Evolutionary conservation across 2,113 vertebrate species (phyloP), one percentile per base, ranked within the genome.

Genomic region (Burhinus oedicnemus): DNA sequence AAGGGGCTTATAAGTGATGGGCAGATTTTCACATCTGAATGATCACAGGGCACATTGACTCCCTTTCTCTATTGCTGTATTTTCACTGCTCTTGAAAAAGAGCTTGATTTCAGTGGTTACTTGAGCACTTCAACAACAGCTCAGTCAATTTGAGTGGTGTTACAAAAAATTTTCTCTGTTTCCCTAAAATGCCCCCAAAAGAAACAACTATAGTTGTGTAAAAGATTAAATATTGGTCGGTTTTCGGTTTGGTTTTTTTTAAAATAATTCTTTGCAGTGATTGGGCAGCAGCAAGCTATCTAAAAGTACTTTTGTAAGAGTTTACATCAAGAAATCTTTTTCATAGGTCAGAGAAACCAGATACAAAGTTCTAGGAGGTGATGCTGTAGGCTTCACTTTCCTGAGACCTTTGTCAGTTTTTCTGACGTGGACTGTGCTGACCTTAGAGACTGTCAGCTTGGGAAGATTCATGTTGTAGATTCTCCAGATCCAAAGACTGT

Each of bases 371-470:
- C 27, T 8, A 15, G 45, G 38, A 57, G 6, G 8, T 60, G 17
- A 52, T 76, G 16, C 25, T 70, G 16, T 20, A 83, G 34, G 34
- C 32, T 87, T 88, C 32, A 15, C 40, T 89, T 85, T 10, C 42
- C 36, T 44, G 21, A 85, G 90, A 36, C 5, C 2, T 72, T 54
- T 70, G 38, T 36, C 49, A 30, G 11, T 70, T 78, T 76, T 89
- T 82, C 23, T 64, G 58, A 11, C 3, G 0, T 19, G 38, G 23
- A 21, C 26, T 0, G 0, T 58, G 13, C 42, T 87, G 80, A 62
- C 30, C 42, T 42, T 7, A 12, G 42, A 88, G 57, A 62, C 10
- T 34, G 42, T 58, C 26, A 91, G 0, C 22, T 85, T 1, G 2
- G 17, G 21, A 68, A 84, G 22, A 75, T 62, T 69, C 2, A 1